A percentile compares a stretch with the other conserved stretches of the same genome.
Conservation (phyloP, 2,888 invertebrate genomes). For the Hirtodrosophila cameraria region DNA sequence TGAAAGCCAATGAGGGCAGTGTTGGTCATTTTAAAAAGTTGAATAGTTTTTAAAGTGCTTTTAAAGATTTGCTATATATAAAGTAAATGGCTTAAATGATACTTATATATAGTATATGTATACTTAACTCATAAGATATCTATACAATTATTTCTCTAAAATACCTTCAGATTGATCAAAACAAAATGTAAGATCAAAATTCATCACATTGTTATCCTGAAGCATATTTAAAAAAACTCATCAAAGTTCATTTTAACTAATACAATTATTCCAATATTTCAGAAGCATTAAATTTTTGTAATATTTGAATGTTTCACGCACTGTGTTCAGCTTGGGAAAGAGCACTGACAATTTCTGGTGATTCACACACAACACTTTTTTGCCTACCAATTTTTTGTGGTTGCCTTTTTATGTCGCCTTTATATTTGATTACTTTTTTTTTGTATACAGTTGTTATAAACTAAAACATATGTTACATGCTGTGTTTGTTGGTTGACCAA, state of each 20-base stretch:
- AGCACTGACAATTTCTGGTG: slow-evolving; percentile 1
- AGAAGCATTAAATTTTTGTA: not conserved
- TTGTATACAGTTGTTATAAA: slow-evolving; percentile 35
- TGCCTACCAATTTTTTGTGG: slow-evolving; percentile 32
- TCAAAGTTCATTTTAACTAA: too few relatives aligned
- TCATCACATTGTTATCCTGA: too few relatives aligned
- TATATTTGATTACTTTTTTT: slow-evolving; percentile 14
- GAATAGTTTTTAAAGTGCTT: not conserved
- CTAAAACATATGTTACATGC: slow-evolving; percentile 67
- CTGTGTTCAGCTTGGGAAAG: not conserved
- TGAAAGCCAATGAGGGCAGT: slow-evolving; percentile 18
- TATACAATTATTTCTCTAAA: too few relatives aligned
- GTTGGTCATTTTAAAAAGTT: not conserved
- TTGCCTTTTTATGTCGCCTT: slow-evolving; percentile 12
- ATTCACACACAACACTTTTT: slow-evolving; percentile 22
- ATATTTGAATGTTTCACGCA: too few relatives aligned
- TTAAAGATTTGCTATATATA: too few relatives aligned
- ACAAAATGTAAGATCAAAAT: too few relatives aligned
- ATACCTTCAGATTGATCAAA: too few relatives aligned
- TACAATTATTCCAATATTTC: too few relatives aligned
- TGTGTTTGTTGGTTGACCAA: slow-evolving; percentile 45
- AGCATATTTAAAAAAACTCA: too few relatives aligned
- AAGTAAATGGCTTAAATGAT: too few relatives aligned
- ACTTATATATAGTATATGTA: too few relatives aligned
- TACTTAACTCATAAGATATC: too few relatives aligned